Base-by-base conservation (phyloP, 1,140 invertebrate species). In the Teleopsis dalmanni region DNA sequence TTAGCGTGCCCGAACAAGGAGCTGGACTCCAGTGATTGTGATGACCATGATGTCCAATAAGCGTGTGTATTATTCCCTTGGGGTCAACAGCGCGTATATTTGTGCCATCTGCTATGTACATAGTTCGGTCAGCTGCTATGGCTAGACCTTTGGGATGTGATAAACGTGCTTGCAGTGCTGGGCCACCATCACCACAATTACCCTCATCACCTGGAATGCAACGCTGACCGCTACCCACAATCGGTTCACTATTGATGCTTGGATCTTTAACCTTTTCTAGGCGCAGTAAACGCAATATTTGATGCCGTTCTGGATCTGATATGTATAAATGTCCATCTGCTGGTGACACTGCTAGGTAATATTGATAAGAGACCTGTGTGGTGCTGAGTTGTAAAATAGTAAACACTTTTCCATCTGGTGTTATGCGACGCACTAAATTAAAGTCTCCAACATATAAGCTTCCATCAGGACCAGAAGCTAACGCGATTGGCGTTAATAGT, bases 381-480 rank as follows among this genome's bases (percentile, higher is more conserved):
- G 88, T 83, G 66, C 88, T 91, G 52, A 98, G 76, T 66, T 95
- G 84, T n/a, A 97, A 74, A 19, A 98, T 87, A 34, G 92, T 97
- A 56, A 86, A 90, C 19, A 97, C 89, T 58, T 83, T 83, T 61
- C 91, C 91, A 62, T 92, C 86, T 2, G 94, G 89, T 18, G 88
- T 92, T 35, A 98, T 86, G 59, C 93, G 80, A 26, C 95, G 78
- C 22, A 99, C 88, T 29, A 95, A 79, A 76, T 98, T 97, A 65
- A 95, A 96, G 72, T 98, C 95, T 1, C 93, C 95, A 8, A 99
- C 89, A 70, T 95, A 98, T 18, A 99, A 78, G 53, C 88, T 93
- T 11, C 95, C 96, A 76, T 98, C 95, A 6, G 92, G 87, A 16
- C 92, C 94, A 21, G 88, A 89, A 3, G 95, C 87, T 25, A 99